Evolutionary conservation across 2,797 vertebrate species (phyloP), one percentile per base, ranked within the genome.

Genomic region (Schizopygopsis pylzovi): DNA sequence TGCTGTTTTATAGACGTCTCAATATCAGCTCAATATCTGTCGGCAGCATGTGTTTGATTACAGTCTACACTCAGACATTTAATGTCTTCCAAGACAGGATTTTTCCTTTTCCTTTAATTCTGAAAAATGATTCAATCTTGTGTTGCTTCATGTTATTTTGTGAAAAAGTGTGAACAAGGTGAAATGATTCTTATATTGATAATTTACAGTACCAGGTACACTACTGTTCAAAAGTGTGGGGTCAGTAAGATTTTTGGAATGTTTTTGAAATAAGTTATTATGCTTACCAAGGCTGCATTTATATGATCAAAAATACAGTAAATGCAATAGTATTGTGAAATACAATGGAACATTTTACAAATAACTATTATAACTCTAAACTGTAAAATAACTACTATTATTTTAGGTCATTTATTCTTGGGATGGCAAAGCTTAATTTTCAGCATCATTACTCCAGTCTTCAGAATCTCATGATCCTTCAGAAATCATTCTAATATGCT

Each of bases 41-140:
- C 77, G 25, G 67, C 78, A 76, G 43, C 8, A n/a, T 2, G 41
- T 16, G 37, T 72, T 39, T 85, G 75, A 89, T 88, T 84, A 75
- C 33, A 80, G 25, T 41, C 56, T 45, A 49, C 41, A 77, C 45
- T 82, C 79, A 71, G 41, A 43, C 76, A 47, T 18, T 39, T 52
- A 5, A 61, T 80, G 63, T 85, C 33, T 72, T 56, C 28, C 39
- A 59, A 49, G 61, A 67, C 47, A 70, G 9, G 12, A 37, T 56
- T 85, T 56, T 63, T 68, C 37, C 33, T 61, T 22, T 41, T 70
- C 1, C 8, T 41, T 70, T 70, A 8, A 61, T 43, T 85, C 11
- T 77, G n/a, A 52, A 80, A 16, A 41, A 65, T 73, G 59, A 67
- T 28, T 87, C 18, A 20, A 25, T 67, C 10, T 47, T 10, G 22